A percentile compares a stretch with the other conserved stretches of the same genome.
Evolutionary conservation across 2,888 invertebrate genomes (phyloP).

Genomic region (Himalopsyche tibetana): DNA sequence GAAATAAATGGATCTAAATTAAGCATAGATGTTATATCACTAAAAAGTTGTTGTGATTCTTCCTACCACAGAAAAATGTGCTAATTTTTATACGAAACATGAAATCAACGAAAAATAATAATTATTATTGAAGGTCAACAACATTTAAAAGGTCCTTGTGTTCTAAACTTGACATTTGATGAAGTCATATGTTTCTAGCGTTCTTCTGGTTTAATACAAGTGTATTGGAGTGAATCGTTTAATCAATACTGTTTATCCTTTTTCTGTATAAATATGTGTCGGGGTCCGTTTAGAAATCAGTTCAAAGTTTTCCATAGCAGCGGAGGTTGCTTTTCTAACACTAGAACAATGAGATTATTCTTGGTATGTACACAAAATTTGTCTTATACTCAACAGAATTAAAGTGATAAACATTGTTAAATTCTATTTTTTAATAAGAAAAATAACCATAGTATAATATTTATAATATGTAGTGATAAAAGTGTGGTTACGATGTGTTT

Average conservation of each 20-base stretch:
- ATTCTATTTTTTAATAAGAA: no score
- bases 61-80: constrained; percentile 32
- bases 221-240: constrained; percentile 31
- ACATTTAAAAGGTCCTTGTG: constrained; percentile 52
- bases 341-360: constrained; percentile 19
- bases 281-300: constrained; percentile 32
- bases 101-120: constrained; percentile 44
- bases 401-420: no score
- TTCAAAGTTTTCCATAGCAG: constrained; percentile 46
- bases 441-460: no score
- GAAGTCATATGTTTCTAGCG: constrained; percentile 51
- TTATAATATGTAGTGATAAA: no score
- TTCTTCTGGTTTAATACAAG: constrained; percentile 28
- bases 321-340: constrained; percentile 5
- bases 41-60: constrained; percentile 8
- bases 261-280: constrained; percentile 53
- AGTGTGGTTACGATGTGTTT: no score
- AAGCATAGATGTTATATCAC: constrained; percentile 26
- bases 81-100: constrained; percentile 48
- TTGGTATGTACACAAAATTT: constrained; percentile 38
- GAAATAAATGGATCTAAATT: constrained; percentile 19
- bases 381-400: not conserved
- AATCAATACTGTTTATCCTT: constrained; percentile 36
- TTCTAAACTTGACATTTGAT: constrained; percentile 46
- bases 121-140: constrained; percentile 54